phyloP scores from a whole-genome alignment of 1,140 invertebrate genomes.

The Drosophila parabipectinata region DNA sequence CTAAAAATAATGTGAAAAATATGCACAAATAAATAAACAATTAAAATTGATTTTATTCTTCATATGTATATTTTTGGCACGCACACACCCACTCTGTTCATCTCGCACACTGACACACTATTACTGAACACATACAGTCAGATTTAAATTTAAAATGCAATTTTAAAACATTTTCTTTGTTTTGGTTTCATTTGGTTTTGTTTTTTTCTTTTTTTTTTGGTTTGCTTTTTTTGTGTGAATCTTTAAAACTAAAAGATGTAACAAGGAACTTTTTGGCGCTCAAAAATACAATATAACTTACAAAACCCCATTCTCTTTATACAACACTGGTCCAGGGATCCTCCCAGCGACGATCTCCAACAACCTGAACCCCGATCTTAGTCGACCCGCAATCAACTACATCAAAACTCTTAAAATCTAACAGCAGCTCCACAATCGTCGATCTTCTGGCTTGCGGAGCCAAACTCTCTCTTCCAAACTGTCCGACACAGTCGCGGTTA shows the following conservation, averaged over 20 bases:
- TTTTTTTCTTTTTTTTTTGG: conserved; percentile 29
- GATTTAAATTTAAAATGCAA: conserved; percentile 75
- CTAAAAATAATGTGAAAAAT: conserved; percentile 72
- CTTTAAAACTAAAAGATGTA: conserved; percentile 78
- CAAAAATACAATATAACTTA: conserved; percentile 80
- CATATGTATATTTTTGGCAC: conserved; percentile 34
- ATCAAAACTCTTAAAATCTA: conserved; percentile 58
- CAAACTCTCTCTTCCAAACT: background rate
- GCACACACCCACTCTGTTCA: conserved; percentile 28
- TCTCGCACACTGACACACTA: conserved; percentile 2
- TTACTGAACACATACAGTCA: conserved; percentile 74
- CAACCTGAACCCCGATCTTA: conserved; percentile 17
- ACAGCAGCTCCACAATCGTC: conserved; percentile 3
- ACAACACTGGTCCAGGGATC: conserved; percentile 56
- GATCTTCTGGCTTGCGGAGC: conserved; percentile 31
- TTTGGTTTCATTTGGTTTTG: conserved; percentile 30
- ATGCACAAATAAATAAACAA: conserved; percentile 74
- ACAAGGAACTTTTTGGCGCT: conserved; percentile 82
- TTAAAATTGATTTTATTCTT: conserved; percentile 69
- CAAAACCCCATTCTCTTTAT: conserved; percentile 64
- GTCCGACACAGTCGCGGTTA: conserved; percentile 50
- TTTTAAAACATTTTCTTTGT: conserved; percentile 73
- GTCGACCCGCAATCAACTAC: conserved; percentile 29
- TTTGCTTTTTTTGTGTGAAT: conserved; percentile 64
- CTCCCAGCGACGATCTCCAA: conserved; percentile 7